These are phyloP conservation scores for Clanis bilineata DNA, from an alignment of 2,888 invertebrate species.

Conservation along the genomic window DNA sequence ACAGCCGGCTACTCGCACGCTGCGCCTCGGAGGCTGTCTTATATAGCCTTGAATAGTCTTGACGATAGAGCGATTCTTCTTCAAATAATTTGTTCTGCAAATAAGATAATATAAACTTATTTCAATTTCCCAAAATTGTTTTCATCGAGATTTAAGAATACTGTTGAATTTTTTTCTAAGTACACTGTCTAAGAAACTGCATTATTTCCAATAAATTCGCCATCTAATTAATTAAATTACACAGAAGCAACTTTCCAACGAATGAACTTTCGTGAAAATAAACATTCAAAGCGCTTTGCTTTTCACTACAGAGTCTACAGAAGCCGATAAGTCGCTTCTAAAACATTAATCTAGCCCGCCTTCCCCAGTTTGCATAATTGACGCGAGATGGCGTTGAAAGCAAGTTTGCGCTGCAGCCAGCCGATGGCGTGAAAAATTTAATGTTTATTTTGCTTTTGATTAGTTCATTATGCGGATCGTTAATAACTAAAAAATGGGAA, in stretches of 20 bases:
- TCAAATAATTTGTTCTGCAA: no score
- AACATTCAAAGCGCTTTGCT: neutral
- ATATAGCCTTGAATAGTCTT: no score
- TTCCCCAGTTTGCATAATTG: constrained; percentile 28
- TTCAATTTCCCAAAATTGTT: no score
- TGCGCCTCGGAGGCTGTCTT: no score
- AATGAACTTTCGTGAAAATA: neutral
- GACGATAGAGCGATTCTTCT: no score
- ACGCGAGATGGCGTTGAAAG: constrained; percentile 28
- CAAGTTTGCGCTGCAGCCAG: constrained; percentile 25
- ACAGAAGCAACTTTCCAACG: neutral
- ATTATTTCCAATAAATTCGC: neutral
- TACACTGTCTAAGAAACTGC: no score
- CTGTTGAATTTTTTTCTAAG: neutral
- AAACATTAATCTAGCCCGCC: constrained; percentile 7
- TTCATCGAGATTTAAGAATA: neutral
- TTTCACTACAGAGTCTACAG: neutral
- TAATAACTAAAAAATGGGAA: constrained; percentile 4
- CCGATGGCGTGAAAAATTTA: constrained; percentile 27
- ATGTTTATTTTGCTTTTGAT: constrained; percentile 29
- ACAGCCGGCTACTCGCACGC: no score
- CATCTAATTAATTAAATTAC: neutral
- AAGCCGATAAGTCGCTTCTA: neutral
- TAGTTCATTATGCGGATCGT: constrained; percentile 20
- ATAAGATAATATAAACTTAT: no score